A percentile compares a stretch with the other conserved stretches of the same genome.
Conservation (phyloP, 2,113 vertebrate genomes). For the Syngnathoides biaculeatus region DNA sequence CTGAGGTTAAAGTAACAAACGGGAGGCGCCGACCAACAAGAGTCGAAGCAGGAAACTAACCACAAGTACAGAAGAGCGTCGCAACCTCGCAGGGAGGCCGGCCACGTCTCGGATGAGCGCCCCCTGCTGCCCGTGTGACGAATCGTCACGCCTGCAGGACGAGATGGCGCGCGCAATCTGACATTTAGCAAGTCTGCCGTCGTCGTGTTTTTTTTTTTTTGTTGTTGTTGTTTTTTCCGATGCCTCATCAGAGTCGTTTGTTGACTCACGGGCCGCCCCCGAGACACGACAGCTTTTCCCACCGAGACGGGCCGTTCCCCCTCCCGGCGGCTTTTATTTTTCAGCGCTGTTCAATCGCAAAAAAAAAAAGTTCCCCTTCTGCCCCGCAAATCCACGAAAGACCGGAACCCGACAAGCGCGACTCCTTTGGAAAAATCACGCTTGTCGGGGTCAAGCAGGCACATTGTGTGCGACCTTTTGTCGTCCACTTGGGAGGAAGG, state of each 20-base stretch:
- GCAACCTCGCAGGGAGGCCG: too few species aligned
- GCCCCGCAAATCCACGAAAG: background rate
- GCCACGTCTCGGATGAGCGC: constrained; percentile 18
- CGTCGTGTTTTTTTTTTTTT: constrained; percentile 7
- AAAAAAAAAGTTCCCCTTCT: background rate
- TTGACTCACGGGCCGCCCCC: constrained; percentile 24
- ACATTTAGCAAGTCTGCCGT: constrained; percentile 21
- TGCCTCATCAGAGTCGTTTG: constrained; percentile 9
- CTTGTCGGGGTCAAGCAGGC: background rate
- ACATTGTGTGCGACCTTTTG: background rate
- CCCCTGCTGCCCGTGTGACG: constrained; percentile 29
- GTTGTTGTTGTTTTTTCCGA: too few species aligned
- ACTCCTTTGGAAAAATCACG: background rate
- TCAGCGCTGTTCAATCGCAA: background rate
- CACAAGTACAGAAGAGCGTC: too few species aligned
- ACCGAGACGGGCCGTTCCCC: too few species aligned
- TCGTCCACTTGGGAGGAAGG: background rate
- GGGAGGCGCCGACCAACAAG: background rate
- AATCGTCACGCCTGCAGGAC: constrained; percentile 16
- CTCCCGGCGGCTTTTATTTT: background rate
- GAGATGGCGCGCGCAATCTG: constrained; percentile 32
- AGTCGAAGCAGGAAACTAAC: background rate
- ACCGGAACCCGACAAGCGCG: too few species aligned
- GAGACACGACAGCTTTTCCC: too few species aligned
- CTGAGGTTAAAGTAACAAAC: background rate